Evolutionary conservation across 2,888 invertebrate genomes (phyloP).

Genomic region (Drosophila demipolita): DNA sequence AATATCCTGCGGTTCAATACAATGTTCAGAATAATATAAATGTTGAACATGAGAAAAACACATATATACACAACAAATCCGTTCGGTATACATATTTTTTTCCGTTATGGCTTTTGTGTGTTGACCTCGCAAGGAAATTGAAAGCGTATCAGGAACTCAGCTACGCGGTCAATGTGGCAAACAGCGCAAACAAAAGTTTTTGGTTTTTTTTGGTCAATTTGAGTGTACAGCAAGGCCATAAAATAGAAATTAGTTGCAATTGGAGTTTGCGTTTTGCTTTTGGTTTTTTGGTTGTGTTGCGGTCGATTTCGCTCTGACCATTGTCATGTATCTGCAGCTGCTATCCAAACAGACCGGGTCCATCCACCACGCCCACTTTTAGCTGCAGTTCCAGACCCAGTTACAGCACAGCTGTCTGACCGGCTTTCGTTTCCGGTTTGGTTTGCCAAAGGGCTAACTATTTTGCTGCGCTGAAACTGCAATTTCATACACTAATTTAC

Average conservation of each 20-base stretch:
- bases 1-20: conserved; percentile 7
- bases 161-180: conserved; percentile 72
- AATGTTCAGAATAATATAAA: background rate
- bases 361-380: conserved; percentile 6
- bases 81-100: conserved; percentile 13
- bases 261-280: conserved; percentile 76
- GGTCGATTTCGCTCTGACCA: conserved; percentile 55
- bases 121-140: conserved; percentile 72
- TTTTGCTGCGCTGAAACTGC: conserved; percentile 52
- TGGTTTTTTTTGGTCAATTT: conserved; percentile 10
- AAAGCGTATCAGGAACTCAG: conserved; percentile 69
- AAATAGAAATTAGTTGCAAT: conserved; percentile 80
- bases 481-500: conserved; percentile 73
- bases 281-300: conserved; percentile 71
- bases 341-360: conserved; percentile 31
- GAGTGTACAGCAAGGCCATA: conserved; percentile 48
- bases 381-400: background rate
- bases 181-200: conserved; percentile 64
- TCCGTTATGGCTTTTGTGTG: conserved; percentile 42
- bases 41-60: conserved; percentile 1
- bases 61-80: conserved; percentile 6
- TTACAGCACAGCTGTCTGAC: conserved; percentile 9
- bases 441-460: conserved; percentile 67
- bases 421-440: conserved; percentile 64
- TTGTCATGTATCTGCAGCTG: conserved; percentile 52